Evolutionary conservation across 2,113 vertebrate species (phyloP).

Genomic region (Bothrops jararaca): DNA sequence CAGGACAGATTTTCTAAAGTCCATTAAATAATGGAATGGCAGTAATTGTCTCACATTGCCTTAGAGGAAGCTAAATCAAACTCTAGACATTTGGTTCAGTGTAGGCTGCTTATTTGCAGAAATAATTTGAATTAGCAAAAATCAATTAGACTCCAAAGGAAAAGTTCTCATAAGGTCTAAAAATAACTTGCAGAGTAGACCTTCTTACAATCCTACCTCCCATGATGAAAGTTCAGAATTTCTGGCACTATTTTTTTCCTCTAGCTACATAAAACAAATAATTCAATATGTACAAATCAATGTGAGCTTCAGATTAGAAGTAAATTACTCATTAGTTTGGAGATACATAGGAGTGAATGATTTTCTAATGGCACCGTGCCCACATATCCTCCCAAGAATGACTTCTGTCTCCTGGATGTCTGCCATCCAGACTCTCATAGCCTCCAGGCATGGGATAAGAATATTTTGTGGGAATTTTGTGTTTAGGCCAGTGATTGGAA

Average conservation of each 20-base stretch:
- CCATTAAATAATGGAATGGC: neutral
- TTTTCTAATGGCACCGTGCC: neutral
- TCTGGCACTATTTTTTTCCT: neutral
- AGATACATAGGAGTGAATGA: neutral
- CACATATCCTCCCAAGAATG: neutral
- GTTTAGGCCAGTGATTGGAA: neutral
- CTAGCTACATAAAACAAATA: neutral
- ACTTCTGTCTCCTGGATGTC: neutral
- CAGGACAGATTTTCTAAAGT: constrained; percentile 6
- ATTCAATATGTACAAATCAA: neutral
- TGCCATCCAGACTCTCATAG: neutral
- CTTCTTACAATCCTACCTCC: neutral
- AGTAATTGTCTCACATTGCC: neutral
- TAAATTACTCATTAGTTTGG: neutral
- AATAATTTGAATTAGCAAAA: neutral
- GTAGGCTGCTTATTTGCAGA: neutral
- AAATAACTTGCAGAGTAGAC: neutral
- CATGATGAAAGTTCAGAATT: neutral
- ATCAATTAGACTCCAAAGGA: neutral
- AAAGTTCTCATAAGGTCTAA: neutral
- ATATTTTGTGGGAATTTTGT: neutral
- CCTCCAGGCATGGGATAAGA: neutral
- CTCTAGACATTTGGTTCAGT: neutral
- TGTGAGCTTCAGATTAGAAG: neutral
- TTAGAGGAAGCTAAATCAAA: constrained; percentile 1